Evolutionary conservation across 1,140 invertebrate species (phyloP).

Genomic region (Drosophila mojavensis): DNA sequence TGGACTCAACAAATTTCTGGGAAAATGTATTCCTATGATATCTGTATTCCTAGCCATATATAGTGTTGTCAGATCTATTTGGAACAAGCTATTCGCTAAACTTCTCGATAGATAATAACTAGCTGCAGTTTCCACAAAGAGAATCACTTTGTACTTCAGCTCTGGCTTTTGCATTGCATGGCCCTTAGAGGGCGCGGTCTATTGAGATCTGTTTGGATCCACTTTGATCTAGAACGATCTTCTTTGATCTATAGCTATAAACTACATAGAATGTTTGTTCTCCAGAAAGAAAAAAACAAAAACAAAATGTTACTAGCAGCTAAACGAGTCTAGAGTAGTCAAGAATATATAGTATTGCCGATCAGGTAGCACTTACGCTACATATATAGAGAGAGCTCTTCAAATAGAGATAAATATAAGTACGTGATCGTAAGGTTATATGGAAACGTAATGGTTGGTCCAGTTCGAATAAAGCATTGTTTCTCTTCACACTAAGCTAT

Average conservation of each 20-base stretch:
- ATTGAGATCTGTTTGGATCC: background rate
- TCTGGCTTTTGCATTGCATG: slow-evolving; percentile 6
- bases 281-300: slow-evolving; percentile 7
- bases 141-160: no score
- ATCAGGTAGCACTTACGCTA: background rate
- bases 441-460: slow-evolving; percentile 27
- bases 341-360: background rate
- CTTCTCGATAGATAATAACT: no score
- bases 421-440: slow-evolving; percentile 30
- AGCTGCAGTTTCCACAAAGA: no score
- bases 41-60: no score
- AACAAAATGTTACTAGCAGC: slow-evolving; percentile 31
- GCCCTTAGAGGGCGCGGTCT: slow-evolving; percentile 2
- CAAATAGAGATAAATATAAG: background rate
- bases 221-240: background rate
- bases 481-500: slow-evolving; percentile 23
- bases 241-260: background rate
- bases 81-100: no score
- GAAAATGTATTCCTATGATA: no score
- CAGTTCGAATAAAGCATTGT: slow-evolving; percentile 45
- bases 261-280: background rate
- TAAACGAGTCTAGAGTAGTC: slow-evolving; percentile 9
- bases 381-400: background rate
- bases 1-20: no score
- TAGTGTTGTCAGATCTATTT: no score